Evolutionary conservation across 2,113 vertebrate species (phyloP).

Genomic region (Gulo gulo): DNA sequence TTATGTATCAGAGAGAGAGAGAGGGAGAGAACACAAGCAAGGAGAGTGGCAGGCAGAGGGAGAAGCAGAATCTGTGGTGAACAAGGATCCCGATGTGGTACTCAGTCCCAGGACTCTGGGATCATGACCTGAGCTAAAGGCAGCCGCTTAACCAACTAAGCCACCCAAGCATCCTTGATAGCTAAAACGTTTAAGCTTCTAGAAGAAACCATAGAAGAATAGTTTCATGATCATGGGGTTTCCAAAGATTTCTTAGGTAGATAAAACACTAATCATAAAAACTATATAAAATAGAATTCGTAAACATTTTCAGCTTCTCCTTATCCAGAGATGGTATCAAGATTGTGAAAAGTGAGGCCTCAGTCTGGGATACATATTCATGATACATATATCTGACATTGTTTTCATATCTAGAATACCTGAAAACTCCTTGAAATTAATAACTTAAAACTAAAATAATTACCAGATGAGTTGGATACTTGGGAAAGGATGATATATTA

Average conservation of each 20-base stretch:
- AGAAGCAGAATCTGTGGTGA: too few relatives aligned
- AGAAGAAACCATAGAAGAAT: not conserved
- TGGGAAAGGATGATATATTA: not conserved
- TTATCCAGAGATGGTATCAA: not conserved
- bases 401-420: not conserved
- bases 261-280: not conserved
- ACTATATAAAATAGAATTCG: not conserved
- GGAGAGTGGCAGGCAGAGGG: too few relatives aligned
- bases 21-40: too few relatives aligned
- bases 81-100: too few relatives aligned
- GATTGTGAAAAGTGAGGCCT: not conserved
- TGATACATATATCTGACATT: not conserved
- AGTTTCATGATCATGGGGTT: not conserved
- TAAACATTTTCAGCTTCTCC: not conserved
- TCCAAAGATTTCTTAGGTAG: not conserved
- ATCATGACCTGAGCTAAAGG: too few relatives aligned
- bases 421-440: not conserved
- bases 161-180: not conserved
- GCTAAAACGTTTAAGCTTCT: not conserved
- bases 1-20: too few relatives aligned
- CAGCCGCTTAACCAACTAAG: too few relatives aligned
- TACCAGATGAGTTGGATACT: not conserved
- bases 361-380: not conserved
- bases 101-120: too few relatives aligned
- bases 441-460: not conserved